Evolutionary conservation across 2,113 vertebrate species (phyloP).

Genomic region (Butorides virescens): DNA sequence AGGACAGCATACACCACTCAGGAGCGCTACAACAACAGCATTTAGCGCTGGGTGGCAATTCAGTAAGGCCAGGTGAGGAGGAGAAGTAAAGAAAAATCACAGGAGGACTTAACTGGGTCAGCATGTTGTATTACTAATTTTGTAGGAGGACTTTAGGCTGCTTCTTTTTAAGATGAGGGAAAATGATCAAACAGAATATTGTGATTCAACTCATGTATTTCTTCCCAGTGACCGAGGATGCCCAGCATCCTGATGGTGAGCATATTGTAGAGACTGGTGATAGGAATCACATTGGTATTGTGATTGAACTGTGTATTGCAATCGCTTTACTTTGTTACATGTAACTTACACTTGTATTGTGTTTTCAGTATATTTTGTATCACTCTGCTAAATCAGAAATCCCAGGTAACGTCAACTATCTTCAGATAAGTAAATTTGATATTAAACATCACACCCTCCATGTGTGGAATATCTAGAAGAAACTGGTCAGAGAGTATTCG

Average conservation of each 20-base stretch:
- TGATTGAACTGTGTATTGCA: neutral
- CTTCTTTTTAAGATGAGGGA: neutral
- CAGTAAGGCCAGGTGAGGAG: neutral
- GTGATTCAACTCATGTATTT: neutral
- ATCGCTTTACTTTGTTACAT: accelerated
- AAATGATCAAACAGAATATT: neutral
- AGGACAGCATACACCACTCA: neutral
- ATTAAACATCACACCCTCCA: neutral
- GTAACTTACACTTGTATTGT: neutral
- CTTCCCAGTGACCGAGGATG: neutral
- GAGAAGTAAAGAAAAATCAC: neutral
- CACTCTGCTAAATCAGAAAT: neutral
- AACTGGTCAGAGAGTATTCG: neutral
- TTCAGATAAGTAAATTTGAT: neutral
- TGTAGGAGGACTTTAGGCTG: neutral
- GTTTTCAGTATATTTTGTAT: neutral
- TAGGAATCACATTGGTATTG: neutral
- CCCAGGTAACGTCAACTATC: neutral
- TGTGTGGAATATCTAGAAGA: neutral
- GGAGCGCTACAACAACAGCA: neutral
- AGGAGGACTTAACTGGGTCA: neutral
- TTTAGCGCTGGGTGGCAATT: neutral
- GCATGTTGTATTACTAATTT: neutral
- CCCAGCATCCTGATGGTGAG: accelerated
- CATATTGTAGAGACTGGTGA: neutral